A percentile compares a stretch with the other conserved stretches of the same genome.
Evolutionary conservation across 2,113 vertebrate species (phyloP).

Genomic region (Macaca nemestrina): DNA sequence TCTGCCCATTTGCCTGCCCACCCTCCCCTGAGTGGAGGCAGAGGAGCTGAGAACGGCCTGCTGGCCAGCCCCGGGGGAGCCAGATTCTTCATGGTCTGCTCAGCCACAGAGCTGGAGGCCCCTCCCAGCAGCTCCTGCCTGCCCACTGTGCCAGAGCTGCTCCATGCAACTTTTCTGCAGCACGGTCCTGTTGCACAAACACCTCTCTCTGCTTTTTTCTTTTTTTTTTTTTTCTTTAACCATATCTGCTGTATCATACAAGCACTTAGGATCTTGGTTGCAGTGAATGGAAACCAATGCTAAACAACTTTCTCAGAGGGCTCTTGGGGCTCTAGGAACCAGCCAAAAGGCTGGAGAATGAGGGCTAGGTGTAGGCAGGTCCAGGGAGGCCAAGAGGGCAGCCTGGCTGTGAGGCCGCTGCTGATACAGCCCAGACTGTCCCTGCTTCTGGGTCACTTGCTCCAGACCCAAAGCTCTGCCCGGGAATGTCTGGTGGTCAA

Average conservation of each 20-base stretch:
- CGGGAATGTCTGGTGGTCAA: rapidly evolving
- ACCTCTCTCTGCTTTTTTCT: background rate
- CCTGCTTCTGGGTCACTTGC: background rate
- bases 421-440: background rate
- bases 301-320: background rate
- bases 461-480: background rate
- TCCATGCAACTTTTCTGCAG: background rate
- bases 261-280: background rate
- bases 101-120: background rate
- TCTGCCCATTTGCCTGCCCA: background rate
- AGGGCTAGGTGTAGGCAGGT: rapidly evolving
- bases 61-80: background rate
- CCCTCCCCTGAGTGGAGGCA: background rate
- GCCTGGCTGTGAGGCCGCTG: no score
- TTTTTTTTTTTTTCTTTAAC: background rate
- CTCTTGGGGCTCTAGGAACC: background rate
- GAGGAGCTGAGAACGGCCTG: background rate
- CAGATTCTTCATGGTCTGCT: background rate
- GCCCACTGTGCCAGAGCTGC: background rate
- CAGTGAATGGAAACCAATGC: background rate
- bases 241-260: background rate
- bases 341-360: background rate
- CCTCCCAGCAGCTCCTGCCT: background rate
- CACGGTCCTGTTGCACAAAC: background rate
- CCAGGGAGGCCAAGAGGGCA: background rate